Conservation (phyloP, 1,140 invertebrate species). For the Capitella teleta region DNA sequence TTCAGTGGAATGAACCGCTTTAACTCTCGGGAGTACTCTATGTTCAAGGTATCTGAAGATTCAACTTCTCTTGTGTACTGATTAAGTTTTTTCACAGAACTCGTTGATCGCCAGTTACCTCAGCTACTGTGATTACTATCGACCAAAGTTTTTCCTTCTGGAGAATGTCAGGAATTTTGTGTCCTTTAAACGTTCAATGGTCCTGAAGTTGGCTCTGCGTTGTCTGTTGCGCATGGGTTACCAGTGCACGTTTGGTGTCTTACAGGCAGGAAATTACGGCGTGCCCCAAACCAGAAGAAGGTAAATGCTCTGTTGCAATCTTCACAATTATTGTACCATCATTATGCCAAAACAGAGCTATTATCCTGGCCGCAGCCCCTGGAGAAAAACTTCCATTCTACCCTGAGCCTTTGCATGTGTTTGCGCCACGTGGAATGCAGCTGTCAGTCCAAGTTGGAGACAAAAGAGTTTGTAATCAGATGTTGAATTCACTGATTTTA, state of each 20-base stretch:
- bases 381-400: conserved; percentile 65
- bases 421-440: conserved; percentile 59
- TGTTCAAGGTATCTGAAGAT: conserved; percentile 53
- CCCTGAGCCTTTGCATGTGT: conserved; percentile 70
- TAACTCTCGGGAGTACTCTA: conserved; percentile 72
- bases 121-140: conserved; percentile 75
- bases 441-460: conserved; percentile 63
- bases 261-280: conserved; percentile 79
- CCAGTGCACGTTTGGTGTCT: conserved; percentile 72
- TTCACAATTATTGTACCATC: not conserved
- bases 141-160: conserved; percentile 71
- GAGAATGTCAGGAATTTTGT: conserved; percentile 81
- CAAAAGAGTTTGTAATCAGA: conserved; percentile 44
- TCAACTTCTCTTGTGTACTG: conserved; percentile 1
- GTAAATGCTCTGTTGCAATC: conserved; percentile 22
- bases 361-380: conserved; percentile 73
- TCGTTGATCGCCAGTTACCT: conserved; percentile 73
- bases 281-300: conserved; percentile 69
- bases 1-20: conserved; percentile 85
- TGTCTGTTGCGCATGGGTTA: conserved; percentile 75
- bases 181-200: conserved; percentile 70
- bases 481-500: not conserved
- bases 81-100: conserved; percentile 47
- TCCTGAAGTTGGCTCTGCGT: conserved; percentile 66
- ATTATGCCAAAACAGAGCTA: conserved; percentile 46